phyloP scores from a whole-genome alignment of 2,113 vertebrate genomes.

The Hippopotamus amphibius region DNA sequence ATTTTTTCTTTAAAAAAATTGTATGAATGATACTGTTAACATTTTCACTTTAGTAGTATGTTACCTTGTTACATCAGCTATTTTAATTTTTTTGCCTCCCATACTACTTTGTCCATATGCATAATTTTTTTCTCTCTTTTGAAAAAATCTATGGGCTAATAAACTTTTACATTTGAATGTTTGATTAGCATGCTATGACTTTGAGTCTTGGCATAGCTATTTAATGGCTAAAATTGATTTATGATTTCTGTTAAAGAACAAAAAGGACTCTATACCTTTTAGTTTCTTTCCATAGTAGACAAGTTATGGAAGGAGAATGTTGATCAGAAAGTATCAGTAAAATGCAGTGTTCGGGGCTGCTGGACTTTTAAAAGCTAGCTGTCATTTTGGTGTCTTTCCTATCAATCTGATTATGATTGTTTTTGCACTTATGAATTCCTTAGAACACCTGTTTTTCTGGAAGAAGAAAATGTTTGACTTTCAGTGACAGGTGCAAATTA shows the following conservation, averaged over 20 bases:
- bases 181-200: background rate
- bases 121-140: slow-evolving; percentile 17
- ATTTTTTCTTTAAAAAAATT: background rate
- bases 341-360: slow-evolving; percentile 40
- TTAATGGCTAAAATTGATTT: slow-evolving; percentile 5
- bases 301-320: slow-evolving; percentile 43
- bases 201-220: slow-evolving; percentile 14
- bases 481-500: slow-evolving; percentile 83
- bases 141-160: slow-evolving; percentile 8
- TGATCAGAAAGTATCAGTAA: slow-evolving; percentile 44
- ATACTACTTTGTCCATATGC: background rate
- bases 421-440: slow-evolving; percentile 78
- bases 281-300: background rate
- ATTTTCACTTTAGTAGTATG: background rate
- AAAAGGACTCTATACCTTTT: background rate
- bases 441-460: slow-evolving; percentile 87
- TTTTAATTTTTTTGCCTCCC: slow-evolving; percentile 32
- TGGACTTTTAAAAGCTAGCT: slow-evolving; percentile 74
- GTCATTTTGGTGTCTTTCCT: slow-evolving; percentile 73
- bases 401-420: slow-evolving; percentile 76
- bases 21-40: background rate
- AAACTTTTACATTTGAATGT: slow-evolving; percentile 34
- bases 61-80: background rate
- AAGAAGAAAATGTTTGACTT: slow-evolving; percentile 86
- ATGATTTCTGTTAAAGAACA: slow-evolving; percentile 43